Evolutionary conservation across 2,113 vertebrate species (phyloP).

Genomic region (Lamprologus sp.): DNA sequence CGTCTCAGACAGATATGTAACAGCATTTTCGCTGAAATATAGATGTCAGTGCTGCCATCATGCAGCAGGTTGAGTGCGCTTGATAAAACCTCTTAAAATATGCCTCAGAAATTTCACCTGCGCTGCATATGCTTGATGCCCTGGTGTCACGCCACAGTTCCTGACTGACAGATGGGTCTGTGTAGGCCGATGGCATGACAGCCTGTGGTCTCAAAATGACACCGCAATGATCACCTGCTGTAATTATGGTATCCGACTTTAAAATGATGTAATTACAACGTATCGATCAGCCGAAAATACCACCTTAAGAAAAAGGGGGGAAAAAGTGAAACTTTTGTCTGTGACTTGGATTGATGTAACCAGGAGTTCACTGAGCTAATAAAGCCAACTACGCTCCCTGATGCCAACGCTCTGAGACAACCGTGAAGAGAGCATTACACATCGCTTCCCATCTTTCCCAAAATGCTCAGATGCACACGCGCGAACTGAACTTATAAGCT

Average conservation of each 20-base stretch:
- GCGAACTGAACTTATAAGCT: background rate
- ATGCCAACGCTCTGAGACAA: background rate
- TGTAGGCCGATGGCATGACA: background rate
- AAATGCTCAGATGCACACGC: background rate
- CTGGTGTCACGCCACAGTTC: background rate
- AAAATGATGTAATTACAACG: background rate
- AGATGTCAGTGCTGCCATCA: background rate
- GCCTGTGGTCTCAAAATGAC: background rate
- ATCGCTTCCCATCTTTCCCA: background rate
- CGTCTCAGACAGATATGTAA: background rate
- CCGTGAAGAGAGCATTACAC: conserved; percentile 14
- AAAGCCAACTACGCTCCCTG: background rate
- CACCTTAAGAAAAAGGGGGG: background rate
- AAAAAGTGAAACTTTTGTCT: background rate
- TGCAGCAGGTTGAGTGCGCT: background rate
- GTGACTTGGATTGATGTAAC: background rate
- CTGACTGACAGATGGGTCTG: background rate
- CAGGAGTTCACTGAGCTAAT: background rate
- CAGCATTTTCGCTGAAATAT: background rate
- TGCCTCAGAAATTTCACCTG: background rate
- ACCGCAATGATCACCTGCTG: background rate
- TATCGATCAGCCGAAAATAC: background rate
- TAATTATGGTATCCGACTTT: background rate
- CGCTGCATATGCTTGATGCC: background rate
- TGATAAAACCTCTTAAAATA: background rate